Base-by-base conservation (phyloP, 2,113 vertebrate species). In the Poeciliopsis prolifica region DNA sequence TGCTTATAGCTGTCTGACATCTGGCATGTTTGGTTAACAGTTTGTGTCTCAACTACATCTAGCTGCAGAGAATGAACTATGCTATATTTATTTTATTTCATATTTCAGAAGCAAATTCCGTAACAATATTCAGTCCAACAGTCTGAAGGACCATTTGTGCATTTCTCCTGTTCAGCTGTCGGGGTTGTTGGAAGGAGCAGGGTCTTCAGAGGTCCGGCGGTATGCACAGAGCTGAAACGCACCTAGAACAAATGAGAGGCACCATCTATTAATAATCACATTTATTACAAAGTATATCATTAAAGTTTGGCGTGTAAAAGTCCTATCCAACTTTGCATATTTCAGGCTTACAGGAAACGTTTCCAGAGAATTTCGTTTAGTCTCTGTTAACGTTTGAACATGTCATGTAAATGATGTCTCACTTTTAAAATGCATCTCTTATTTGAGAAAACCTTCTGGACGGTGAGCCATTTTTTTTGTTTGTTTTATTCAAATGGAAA, bases 211-310 rank as follows among this genome's bases (percentile, higher is more conserved):
- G 33, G 87, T 93, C 74, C 83, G 90, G 84, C 89, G 91, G 68
- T 93, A 92, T 13, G 93, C 93, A 87, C 92, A 95, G n/a, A 95
- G 86, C 79, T 95, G 94, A 48, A 95, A 92, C 29, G 87, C 83
- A 30, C 94, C 95, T 94, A 48, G 11, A 66, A 67, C 11, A 71
- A 44, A 65, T 19, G 15, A 71, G 0, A 68, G 17, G 63, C 9
- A 12, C 24, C 11, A 8, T 15, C 28, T 28, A 26, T 30, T 30
- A 15, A 19, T 15, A 62, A 58, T 58, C 22, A n/a, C 8, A 54
- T 28, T 12, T 14, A 30, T 68, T 19, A 11, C 29, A 10, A n/a
- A 33, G 31, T 31, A 1, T 7, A 68, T n/a, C 11, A 30, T 6
- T 22, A 22, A 54, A 13, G 26, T 31, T 1, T 31, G 28, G 4